phyloP scores from a whole-genome alignment of 1,140 invertebrate species.

The Lerema accius region DNA sequence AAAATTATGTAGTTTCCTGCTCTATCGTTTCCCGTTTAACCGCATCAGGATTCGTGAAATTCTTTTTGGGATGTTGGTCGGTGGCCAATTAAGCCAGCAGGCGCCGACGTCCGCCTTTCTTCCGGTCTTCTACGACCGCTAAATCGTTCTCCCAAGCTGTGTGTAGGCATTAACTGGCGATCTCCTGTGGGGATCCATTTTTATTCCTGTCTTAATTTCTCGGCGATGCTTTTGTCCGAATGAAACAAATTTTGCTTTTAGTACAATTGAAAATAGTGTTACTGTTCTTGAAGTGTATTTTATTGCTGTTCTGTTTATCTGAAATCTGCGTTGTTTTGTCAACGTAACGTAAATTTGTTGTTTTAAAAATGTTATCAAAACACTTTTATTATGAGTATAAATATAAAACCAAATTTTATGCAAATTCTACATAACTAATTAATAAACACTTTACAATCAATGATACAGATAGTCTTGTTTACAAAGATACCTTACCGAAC shows the following conservation, averaged over 20 bases:
- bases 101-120: constrained; percentile 58
- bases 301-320: neutral
- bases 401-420: no score
- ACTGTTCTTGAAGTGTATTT: neutral
- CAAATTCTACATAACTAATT: no score
- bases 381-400: no score
- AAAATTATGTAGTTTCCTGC: constrained; percentile 55
- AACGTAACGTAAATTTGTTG: no score
- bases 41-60: constrained; percentile 57
- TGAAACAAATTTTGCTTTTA: constrained; percentile 27
- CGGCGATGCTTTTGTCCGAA: constrained; percentile 16
- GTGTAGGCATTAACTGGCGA: constrained; percentile 35
- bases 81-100: constrained; percentile 69
- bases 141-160: constrained; percentile 57
- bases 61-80: constrained; percentile 70
- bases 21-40: constrained; percentile 55
- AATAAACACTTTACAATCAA: no score
- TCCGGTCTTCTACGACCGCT: constrained; percentile 54
- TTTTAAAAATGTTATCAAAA: no score
- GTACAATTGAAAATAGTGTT: constrained; percentile 19
- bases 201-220: constrained; percentile 35
- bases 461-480: constrained; percentile 4
- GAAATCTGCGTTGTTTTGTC: no score
- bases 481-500: constrained; percentile 12
- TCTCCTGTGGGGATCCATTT: constrained; percentile 35